phyloP scores from a whole-genome alignment of 2,888 invertebrate species.

The Ceramica pisi region DNA sequence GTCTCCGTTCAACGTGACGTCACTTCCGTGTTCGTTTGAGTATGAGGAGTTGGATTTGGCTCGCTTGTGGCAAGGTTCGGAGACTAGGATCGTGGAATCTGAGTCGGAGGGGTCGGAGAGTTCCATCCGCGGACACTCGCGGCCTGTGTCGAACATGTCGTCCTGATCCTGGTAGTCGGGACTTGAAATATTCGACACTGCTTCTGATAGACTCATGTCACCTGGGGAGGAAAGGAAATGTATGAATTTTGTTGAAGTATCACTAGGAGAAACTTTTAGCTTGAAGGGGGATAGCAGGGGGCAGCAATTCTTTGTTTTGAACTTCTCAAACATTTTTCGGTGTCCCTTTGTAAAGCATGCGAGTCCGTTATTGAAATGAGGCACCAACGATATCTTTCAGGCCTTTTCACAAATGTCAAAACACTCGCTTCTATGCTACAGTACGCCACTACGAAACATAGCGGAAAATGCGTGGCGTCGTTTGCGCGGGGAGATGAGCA shows the following conservation, averaged over 20 bases:
- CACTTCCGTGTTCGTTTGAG: slow-evolving; percentile 90
- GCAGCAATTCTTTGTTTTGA: neutral
- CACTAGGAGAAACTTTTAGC: neutral
- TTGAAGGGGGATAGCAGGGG: neutral
- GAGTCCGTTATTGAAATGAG: neutral
- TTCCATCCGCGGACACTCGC: slow-evolving; percentile 95
- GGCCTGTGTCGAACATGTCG: slow-evolving; percentile 94
- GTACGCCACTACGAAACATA: neutral
- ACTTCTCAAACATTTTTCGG: neutral
- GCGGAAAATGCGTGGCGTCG: neutral
- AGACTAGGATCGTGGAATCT: slow-evolving; percentile 96
- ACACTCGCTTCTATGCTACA: neutral
- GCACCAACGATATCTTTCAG: neutral
- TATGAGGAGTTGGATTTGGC: slow-evolving; percentile 87
- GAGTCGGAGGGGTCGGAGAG: slow-evolving; percentile 97
- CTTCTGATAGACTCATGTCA: slow-evolving; percentile 96
- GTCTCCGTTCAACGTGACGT: slow-evolving; percentile 90
- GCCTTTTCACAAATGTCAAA: neutral
- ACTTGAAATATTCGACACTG: slow-evolving; percentile 97
- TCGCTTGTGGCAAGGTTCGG: slow-evolving; percentile 93
- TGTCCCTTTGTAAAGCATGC: neutral
- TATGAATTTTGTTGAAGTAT: slow-evolving; percentile 2
- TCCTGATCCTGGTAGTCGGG: slow-evolving; percentile 97
- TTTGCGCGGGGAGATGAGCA: too few species aligned
- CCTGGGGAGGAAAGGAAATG: slow-evolving; percentile 82